These are phyloP conservation scores for Actenoides hombroni DNA, from an alignment of 2,113 vertebrate species.

Conservation along the genomic window DNA sequence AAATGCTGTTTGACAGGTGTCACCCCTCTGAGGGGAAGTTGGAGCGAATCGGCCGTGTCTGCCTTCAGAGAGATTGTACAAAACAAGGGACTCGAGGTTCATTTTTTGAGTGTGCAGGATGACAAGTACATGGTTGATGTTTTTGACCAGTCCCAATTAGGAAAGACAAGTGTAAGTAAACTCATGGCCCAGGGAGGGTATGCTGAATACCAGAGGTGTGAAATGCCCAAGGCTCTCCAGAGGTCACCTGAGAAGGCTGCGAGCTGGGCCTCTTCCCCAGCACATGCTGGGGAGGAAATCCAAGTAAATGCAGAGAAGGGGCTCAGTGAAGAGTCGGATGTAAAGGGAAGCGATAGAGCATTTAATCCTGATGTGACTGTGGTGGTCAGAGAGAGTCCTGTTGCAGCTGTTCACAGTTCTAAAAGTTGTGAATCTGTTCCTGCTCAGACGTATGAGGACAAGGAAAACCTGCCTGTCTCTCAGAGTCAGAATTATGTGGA, in stretches of 20 bases:
- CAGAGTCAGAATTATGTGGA: slow-evolving; percentile 13
- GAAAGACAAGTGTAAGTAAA: slow-evolving; percentile 79
- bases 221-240: background rate
- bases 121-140: slow-evolving; percentile 79
- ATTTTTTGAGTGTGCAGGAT: slow-evolving; percentile 66
- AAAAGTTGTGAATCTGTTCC: background rate
- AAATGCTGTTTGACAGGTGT: slow-evolving; percentile 82
- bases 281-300: background rate
- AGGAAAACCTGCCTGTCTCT: background rate
- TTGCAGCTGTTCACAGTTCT: background rate
- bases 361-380: background rate
- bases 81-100: slow-evolving; percentile 79
- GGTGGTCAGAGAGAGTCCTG: background rate
- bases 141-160: slow-evolving; percentile 72
- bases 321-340: background rate
- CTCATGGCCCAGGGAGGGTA: slow-evolving; percentile 76
- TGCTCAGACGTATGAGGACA: background rate
- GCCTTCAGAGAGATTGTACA: slow-evolving; percentile 82
- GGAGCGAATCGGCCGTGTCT: slow-evolving; percentile 79
- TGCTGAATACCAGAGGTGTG: slow-evolving; percentile 69
- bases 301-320: background rate
- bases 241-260: background rate
- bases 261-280: background rate
- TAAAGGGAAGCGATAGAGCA: background rate
- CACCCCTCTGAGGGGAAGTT: slow-evolving; percentile 70